Evolutionary conservation across 1,140 invertebrate species (phyloP), one percentile per base, ranked within the genome.

Genomic region (Belonocnema kinseyi): DNA sequence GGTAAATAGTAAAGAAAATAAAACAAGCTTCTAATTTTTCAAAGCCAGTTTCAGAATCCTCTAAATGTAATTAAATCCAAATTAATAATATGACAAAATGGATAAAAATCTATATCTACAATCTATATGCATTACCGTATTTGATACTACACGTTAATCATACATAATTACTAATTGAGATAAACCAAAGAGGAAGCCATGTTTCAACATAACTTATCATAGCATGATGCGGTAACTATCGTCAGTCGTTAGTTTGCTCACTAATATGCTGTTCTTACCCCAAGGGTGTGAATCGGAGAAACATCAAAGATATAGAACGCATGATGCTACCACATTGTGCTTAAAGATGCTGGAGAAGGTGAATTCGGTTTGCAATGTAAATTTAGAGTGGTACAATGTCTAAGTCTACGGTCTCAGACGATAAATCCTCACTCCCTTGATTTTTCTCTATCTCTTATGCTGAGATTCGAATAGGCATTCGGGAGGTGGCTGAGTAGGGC

Each of bases 361-460:
- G 61, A 26, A 66, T 40, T 66, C 16, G 40, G 33, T 66, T 66
- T 66, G 33, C 61, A 66, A 66, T 66, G 61, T 66, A 66, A 66
- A 66, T 66, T 66, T 40, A 40, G 61, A 66, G 61, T 46, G 40
- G 61, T 66, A 66, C 61, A 66, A n/a, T 66, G 61, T 66, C 33
- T 12, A 66, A n/a, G 61, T 66, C 61, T 66, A 40, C 14, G 26
- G 33, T 66, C 33, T 33, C 0, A 7, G 61, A 33, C 40, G 61
- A 66, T 66, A 66, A 66, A 66, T 66, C 61, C n/a, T 40, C 13
- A 2, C 26, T 66, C n/a, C 61, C 61, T 66, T 66, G 61, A 66
- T 33, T 66, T 66, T 66, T 46, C 61, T 33, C 33, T 66, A 46
- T 66, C 33, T 46, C 26, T 46, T 66, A 3, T 13, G 7, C 10